Base-by-base conservation (phyloP, 2,113 vertebrate genomes). In the Piaya cayana region DNA sequence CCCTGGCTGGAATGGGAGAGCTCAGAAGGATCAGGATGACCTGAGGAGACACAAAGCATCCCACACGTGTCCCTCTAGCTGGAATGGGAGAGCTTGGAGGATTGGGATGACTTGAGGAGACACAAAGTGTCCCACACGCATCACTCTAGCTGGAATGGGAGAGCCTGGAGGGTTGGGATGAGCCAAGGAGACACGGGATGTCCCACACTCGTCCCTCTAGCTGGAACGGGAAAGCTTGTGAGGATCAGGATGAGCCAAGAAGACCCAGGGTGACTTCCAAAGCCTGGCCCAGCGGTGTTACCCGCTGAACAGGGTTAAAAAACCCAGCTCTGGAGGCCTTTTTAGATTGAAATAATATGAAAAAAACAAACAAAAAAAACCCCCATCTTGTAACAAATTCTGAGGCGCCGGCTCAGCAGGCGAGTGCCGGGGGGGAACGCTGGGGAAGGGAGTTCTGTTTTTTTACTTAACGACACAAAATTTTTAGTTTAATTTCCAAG, bases 401-500 rank as follows among this genome's bases (percentile, higher is more conserved):
- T 22, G 60, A 86, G 94, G 91, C 74, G 92, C 91, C 81, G 27
- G 88, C 93, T 90, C 74, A 93, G 90, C 58, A 32, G 94, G 95
- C 17, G 96, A 69, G 92, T 79, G 78, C 88, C 11, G 87, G 86
- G 93, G 93, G 95, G 85, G 43, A 93, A 85, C 90, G 0, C 83
- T 97, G 59, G 17, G 87, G 42, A 5, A 95, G 97, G 94, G 95
- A 95, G 95, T 88, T 96, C 93, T 71, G 86, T 97, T 95, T 90
- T 97, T 98, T 97, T 98, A 98, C 93, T 97, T 96, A 94, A 94
- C 67, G 72, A 97, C 96, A 97, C 88, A 92, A 96, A 96, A 96
- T 98, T 98, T 98, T 98, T 98, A 98, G 97, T 98, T 98, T 92
- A 94, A 96, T 98, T 98, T 98, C 97, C 88, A 89, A 92, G 86